phyloP scores from a whole-genome alignment of 2,797 vertebrate genomes.

The Holocentrus rufus region DNA sequence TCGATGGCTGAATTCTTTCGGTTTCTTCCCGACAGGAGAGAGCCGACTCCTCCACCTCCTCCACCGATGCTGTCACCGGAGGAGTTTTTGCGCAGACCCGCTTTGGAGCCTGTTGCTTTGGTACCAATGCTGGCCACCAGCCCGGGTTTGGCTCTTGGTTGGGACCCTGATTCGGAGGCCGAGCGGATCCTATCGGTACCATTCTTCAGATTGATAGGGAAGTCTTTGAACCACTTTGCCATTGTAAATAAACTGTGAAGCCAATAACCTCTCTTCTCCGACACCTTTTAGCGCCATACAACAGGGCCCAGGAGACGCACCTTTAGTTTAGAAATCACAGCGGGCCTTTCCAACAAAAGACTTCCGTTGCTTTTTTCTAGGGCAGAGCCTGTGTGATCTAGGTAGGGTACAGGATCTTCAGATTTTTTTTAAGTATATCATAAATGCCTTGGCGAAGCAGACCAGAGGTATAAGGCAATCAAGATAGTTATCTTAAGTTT shows the following conservation, averaged over 20 bases:
- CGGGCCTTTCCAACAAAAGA: conserved; percentile 66
- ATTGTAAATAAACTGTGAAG: conserved; percentile 60
- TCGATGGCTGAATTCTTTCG: conserved; percentile 89
- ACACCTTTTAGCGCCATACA: conserved; percentile 71
- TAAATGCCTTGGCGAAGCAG: conserved; percentile 28
- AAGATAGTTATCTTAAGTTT: background rate
- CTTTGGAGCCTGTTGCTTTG: conserved; percentile 73
- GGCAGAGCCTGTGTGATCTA: conserved; percentile 19
- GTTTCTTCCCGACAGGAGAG: conserved; percentile 81
- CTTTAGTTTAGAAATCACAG: conserved; percentile 73
- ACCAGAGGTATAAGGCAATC: background rate
- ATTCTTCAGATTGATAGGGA: conserved; percentile 83
- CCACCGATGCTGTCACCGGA: conserved; percentile 55
- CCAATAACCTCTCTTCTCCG: conserved; percentile 47
- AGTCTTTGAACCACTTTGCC: conserved; percentile 86
- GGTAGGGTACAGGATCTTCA: conserved; percentile 37
- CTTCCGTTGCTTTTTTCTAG: conserved; percentile 73
- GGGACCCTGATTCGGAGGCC: conserved; percentile 80
- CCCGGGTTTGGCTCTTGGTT: conserved; percentile 74
- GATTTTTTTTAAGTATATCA: conserved; percentile 52
- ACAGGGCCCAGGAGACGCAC: conserved; percentile 68
- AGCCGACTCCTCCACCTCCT: conserved; percentile 71
- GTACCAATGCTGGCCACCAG: conserved; percentile 74
- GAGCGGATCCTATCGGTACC: conserved; percentile 88
- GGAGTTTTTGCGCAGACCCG: conserved; percentile 81